A percentile compares a stretch with the other conserved stretches of the same genome.
Conservation (phyloP, 2,113 vertebrate species). For the Lophotis ruficrista region DNA sequence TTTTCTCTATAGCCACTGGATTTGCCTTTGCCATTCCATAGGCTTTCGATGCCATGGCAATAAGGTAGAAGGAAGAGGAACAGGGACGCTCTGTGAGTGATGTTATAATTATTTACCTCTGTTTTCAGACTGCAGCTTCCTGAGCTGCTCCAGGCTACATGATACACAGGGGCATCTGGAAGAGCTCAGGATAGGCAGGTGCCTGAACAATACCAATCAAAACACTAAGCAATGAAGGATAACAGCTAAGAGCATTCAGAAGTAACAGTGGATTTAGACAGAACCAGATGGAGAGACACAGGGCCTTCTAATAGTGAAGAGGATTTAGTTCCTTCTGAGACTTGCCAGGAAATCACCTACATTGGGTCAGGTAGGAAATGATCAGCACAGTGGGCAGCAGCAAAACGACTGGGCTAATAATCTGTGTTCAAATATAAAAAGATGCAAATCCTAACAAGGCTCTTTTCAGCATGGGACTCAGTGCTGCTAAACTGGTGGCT, state of each 20-base stretch:
- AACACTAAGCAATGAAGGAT: not conserved
- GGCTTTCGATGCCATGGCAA: not conserved
- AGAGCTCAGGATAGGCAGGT: not conserved
- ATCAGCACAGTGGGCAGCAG: not conserved
- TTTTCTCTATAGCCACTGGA: not conserved
- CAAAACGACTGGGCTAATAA: not conserved
- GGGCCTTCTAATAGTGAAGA: not conserved
- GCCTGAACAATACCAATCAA: not conserved
- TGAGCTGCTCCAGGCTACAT: not conserved
- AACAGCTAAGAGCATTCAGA: not conserved
- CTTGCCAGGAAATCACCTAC: not conserved
- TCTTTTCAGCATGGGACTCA: not conserved
- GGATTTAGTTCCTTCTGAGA: not conserved
- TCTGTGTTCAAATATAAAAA: not conserved
- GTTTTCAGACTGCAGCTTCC: not conserved
- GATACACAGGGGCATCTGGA: not conserved
- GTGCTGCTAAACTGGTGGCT: not conserved
- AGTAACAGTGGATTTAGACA: not conserved
- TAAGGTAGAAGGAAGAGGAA: not conserved
- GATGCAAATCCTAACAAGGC: not conserved
- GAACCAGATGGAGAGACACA: not conserved
- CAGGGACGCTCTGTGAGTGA: not conserved
- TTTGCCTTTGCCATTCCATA: not conserved
- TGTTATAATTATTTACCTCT: not conserved
- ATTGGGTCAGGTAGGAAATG: not conserved